Base-by-base conservation (phyloP, 2,888 invertebrate genomes). In the Leucoma salicis region DNA sequence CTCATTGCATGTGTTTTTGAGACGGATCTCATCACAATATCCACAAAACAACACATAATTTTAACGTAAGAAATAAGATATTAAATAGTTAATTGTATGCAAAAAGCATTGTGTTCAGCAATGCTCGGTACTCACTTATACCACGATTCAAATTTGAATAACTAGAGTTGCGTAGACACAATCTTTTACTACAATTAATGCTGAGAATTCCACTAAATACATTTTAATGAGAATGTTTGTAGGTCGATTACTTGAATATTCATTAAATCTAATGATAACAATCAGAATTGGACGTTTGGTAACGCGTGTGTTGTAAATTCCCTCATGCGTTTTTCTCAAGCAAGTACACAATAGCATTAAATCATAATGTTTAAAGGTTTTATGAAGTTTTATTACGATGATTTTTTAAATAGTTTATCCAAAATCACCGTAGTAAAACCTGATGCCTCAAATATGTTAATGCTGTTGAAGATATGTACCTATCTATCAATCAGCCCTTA, bases 191-290 rank as follows among this genome's bases (percentile, higher is more conserved):
- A 46, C 49, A 49, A 15, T 50, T 34, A 37, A 31, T 43, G 45
- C 42, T 27, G 57, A 49, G 57, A 45, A 35, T 52, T 21, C 21
- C 6, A 21, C 21, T 21, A 21, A 21, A 21, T 21, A 21, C 21
- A 21, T 21, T 21, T 21, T 21, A 21, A 21, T 21, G 21, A 21
- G 21, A 2, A 8, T 6, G 6, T 21, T 21, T 8, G 21, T 21
- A 21, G 21, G 21, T 21, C 6, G 21, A 21, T 21, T 21, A 21
- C 21, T 21, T 21, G 21, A 21, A 21, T 21, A 21, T 21, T 21
- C 21, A 21, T 21, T 21, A 3, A 21, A 21, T 21, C 21, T 5
- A 3, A 21, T 21, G 21, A 21, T 21, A 21, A 21, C 21, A 21
- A 21, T 21, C 21, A 5, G 6, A 21, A 8, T 21, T 21, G 21